A percentile compares a stretch with the other conserved stretches of the same genome.
These are phyloP conservation scores for Helicoverpa assulta DNA, from an alignment of 2,888 invertebrate species.

Conservation along the genomic window DNA sequence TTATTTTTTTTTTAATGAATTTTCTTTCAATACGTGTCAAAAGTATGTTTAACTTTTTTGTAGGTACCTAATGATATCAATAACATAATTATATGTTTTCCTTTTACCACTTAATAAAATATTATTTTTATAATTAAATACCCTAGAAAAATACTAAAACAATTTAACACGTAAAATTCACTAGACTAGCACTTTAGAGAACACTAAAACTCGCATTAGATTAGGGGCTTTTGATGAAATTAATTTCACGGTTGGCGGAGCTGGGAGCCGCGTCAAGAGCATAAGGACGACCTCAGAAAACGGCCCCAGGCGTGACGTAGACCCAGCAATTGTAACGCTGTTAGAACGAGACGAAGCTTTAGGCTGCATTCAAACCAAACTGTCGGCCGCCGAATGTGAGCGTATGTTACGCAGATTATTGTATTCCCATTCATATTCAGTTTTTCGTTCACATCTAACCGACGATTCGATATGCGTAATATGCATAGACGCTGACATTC, in stretches of 20 bases:
- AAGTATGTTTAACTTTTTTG: too few relatives aligned
- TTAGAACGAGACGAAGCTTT: background rate
- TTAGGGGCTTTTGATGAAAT: conserved; percentile 30
- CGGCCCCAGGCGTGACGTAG: background rate
- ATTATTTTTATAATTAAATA: background rate
- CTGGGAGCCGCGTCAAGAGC: conserved; percentile 33
- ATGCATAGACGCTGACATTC: too few relatives aligned
- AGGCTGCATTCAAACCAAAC: too few relatives aligned
- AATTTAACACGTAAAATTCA: background rate
- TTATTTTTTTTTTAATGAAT: too few relatives aligned
- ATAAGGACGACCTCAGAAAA: conserved; percentile 21
- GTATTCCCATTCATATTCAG: too few relatives aligned
- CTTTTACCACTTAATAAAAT: background rate
- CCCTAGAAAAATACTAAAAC: background rate
- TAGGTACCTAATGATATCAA: too few relatives aligned
- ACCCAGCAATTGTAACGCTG: background rate
- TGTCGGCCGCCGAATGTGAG: too few relatives aligned
- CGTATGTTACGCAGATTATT: too few relatives aligned
- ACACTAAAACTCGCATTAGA: conserved; percentile 8
- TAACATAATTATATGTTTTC: too few relatives aligned
- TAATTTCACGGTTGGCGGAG: conserved; percentile 35
- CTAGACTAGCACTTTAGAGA: background rate
- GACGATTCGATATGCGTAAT: too few relatives aligned
- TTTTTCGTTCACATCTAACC: too few relatives aligned
- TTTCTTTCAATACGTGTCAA: too few relatives aligned